These are phyloP conservation scores for Lepas anatifera DNA, from an alignment of 2,888 invertebrate species.

Conservation along the genomic window DNA sequence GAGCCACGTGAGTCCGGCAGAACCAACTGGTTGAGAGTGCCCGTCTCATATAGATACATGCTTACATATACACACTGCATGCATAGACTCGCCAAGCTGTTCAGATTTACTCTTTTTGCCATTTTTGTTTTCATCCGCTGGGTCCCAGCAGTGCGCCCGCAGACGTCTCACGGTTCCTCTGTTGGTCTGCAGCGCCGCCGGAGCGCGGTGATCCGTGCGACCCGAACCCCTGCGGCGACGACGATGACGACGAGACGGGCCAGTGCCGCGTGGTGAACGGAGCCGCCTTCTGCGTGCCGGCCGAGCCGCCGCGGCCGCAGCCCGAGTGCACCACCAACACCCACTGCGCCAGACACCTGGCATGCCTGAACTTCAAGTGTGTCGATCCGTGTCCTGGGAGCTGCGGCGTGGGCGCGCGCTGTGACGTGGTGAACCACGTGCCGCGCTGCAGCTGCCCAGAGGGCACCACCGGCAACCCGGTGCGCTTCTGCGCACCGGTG, in stretches of 20 bases:
- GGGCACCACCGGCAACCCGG: slow-evolving; percentile 62
- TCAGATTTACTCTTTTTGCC: too few relatives aligned
- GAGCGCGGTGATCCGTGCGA: slow-evolving; percentile 45
- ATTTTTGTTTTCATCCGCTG: too few relatives aligned
- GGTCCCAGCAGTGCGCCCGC: too few relatives aligned
- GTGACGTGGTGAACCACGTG: slow-evolving; percentile 63
- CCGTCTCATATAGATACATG: too few relatives aligned
- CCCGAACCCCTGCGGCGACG: slow-evolving; percentile 66
- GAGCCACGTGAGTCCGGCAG: slow-evolving; percentile 26
- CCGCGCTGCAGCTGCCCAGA: slow-evolving; percentile 62
- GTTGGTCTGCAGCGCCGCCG: not conserved
- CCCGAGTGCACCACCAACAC: slow-evolving; percentile 76
- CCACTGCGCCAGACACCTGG: slow-evolving; percentile 66
- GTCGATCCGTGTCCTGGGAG: slow-evolving; percentile 58
- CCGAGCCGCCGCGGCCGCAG: slow-evolving; percentile 33
- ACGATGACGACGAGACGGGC: slow-evolving; percentile 28
- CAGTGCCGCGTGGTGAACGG: slow-evolving; percentile 35
- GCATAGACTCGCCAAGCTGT: too few relatives aligned
- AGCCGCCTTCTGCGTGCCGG: slow-evolving; percentile 46
- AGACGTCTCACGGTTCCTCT: not conserved
- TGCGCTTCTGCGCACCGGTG: slow-evolving; percentile 42
- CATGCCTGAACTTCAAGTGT: slow-evolving; percentile 68
- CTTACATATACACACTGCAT: too few relatives aligned
- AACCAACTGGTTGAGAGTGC: too few relatives aligned
- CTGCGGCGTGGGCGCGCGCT: slow-evolving; percentile 47